Percentiles rank a stretch among this genome's conserved stretches.
Evolutionary conservation across 2,888 invertebrate species (phyloP).

Genomic region (Lepidocyrtoides sp.): DNA sequence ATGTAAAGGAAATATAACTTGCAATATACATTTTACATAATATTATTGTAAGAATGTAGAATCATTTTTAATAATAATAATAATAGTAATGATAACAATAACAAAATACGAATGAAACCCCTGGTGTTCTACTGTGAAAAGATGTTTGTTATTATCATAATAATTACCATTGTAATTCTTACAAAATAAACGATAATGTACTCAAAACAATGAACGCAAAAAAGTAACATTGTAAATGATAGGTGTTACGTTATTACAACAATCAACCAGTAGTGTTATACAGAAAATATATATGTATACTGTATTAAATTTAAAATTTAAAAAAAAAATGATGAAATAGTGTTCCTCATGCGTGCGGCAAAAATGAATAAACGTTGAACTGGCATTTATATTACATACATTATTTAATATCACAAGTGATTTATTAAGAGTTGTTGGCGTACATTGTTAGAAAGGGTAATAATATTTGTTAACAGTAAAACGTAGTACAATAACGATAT

Average conservation of each 20-base stretch:
- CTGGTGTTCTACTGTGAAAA: conserved; percentile 69
- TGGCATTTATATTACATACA: not conserved
- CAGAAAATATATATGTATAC: too few species aligned
- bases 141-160: conserved; percentile 36
- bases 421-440: not conserved
- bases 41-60: too few species aligned
- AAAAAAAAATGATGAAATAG: not conserved
- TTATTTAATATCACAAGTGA: conserved; percentile 2
- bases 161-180: not conserved
- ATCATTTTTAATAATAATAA: too few species aligned
- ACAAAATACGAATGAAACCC: conserved; percentile 57
- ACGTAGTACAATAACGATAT: conserved; percentile 55
- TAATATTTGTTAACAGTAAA: conserved; percentile 14
- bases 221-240: too few species aligned
- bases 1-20: not conserved
- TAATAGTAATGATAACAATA: too few species aligned
- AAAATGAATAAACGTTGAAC: too few species aligned
- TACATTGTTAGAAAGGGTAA: not conserved
- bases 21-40: conserved; percentile 16
- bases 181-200: not conserved
- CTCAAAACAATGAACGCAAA: conserved; percentile 14
- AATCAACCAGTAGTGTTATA: conserved; percentile 26
- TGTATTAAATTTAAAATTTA: not conserved
- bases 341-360: too few species aligned
- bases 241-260: not conserved